Evolutionary conservation across 2,888 invertebrate genomes (phyloP), one percentile per base, ranked within the genome.

Genomic region (Mellilla xanthometata): DNA sequence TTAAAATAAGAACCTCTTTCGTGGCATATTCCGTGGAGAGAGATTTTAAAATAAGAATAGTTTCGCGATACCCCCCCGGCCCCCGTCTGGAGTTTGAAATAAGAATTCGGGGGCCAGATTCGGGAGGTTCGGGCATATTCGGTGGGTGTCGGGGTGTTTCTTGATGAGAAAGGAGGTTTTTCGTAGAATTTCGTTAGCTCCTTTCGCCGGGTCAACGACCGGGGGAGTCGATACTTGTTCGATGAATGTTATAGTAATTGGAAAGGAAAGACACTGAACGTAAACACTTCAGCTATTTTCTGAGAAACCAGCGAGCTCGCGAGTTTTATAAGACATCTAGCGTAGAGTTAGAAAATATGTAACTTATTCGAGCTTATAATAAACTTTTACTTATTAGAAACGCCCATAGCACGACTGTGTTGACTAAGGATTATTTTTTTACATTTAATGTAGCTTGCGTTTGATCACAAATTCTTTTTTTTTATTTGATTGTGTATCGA

Each of bases 11-110:
- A 86, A 85, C 81, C 83, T 86, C 86, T 84, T 82, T 84, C 85
- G 87, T 81, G 84, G 83, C 85, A 86, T 87, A 87, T 87, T 88
- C 88, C 88, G 86, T 83, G 79, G 87, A 84, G 87, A 84, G 81
- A 84, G 85, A 85, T 88, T 88, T 86, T 88, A 86, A 89, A 88
- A 88, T 87, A 87, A 88, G 87, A 88, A 88, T 88, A 89, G 88
- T 89, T 89, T 87, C 78, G 82, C 83, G 81, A 83, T 82, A 77
- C 81, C 82, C 81, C 81, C 71, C 62, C 46, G 55, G 51, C 68
- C 64, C 68, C 67, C 81, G 88, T 87, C 88, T 88, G 87, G 88
- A 82, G 88, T 81, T 83, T 80, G 85, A 81, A 85, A 85, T 85
- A 89, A 88, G 87, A 89, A 88, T 87, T 89, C 68, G 87, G 86